Evolutionary conservation across 35 echinoderm and acorn worm genomes (phyloP), one percentile per base, ranked within the genome.

Genomic region (Antedon bifida): DNA sequence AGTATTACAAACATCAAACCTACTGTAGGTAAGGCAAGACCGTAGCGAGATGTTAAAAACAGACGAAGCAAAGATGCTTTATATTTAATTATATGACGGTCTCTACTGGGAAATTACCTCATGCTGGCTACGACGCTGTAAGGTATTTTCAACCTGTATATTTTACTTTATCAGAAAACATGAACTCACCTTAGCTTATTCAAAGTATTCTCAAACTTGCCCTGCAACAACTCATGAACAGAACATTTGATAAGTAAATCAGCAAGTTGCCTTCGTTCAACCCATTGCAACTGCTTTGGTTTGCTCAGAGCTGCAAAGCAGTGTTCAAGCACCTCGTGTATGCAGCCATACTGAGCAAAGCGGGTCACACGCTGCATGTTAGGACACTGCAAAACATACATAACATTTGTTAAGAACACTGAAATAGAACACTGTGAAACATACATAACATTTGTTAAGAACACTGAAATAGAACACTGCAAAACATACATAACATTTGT

Each of bases 341-440:
- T 80, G 9, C 78, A 36, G 0, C 78, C 78, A 80, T 80, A 39
- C 34, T 38, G 34, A 11, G 78, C 78, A 80, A 80, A 80, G 30
- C 78, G 34, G 10, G 33, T 35, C 28, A 80, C 34, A 36, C 78
- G 34, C 34, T 34, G 14, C 78, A 80, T 80, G 26, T 80, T 80
- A 35, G 34, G n/a, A 80, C 78, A 80, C 78, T 80, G 23, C 4
- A 28, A 75, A 23, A 75, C 31, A 75, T 5, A 8, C 3, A 32
- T 29, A 75, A 75, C 5, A 32, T 8, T 75, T 5, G 26, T 32
- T 29, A n/a, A n/a, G n/a, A n/a, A n/a, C n/a, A n/a, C n/a, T n/a
- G n/a, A n/a, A n/a, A n/a, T 80, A 35, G 34, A 7, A 80, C 78
- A 80, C 78, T 80, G 23, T 4, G 8, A 75, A 23, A 75, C 31